These are phyloP conservation scores for Gorsachius goisagi DNA, from an alignment of 2,113 vertebrate species.

Conservation along the genomic window DNA sequence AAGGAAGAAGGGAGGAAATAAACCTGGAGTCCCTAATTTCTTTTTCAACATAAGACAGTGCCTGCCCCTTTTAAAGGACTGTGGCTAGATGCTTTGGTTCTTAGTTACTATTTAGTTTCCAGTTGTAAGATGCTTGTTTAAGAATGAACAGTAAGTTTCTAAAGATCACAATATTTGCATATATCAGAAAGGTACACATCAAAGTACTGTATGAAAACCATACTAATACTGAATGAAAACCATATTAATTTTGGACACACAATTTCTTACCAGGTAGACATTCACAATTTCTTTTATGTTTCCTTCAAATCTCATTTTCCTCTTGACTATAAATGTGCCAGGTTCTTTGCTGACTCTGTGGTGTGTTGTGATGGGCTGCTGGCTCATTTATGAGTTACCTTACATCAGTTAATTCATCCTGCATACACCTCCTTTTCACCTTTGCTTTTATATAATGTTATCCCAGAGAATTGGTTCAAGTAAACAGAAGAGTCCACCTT, in stretches of 20 bases:
- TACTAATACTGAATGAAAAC: not conserved
- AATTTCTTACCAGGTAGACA: not conserved
- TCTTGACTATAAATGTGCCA: not conserved
- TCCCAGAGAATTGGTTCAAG: not conserved
- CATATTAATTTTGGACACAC: not conserved
- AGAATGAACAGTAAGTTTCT: not conserved
- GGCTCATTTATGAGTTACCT: not conserved
- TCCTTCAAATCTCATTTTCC: slow-evolving; percentile 19
- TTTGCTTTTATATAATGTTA: not conserved
- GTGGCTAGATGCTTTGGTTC: not conserved
- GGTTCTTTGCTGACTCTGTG: slow-evolving; percentile 1
- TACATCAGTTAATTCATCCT: not conserved
- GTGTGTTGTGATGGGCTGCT: not conserved
- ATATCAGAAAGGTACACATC: not conserved
- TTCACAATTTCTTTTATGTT: not conserved
- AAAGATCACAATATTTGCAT: not conserved
- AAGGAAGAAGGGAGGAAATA: not conserved
- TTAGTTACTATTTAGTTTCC: not conserved
- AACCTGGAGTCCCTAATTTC: not conserved
- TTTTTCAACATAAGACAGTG: not conserved
- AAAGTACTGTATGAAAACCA: not conserved
- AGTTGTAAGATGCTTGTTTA: not conserved
- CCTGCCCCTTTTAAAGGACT: not conserved
- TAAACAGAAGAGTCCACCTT: not conserved
- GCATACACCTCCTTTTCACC: not conserved